Base-by-base conservation (phyloP, 1,140 invertebrate genomes). In the Mya arenaria region DNA sequence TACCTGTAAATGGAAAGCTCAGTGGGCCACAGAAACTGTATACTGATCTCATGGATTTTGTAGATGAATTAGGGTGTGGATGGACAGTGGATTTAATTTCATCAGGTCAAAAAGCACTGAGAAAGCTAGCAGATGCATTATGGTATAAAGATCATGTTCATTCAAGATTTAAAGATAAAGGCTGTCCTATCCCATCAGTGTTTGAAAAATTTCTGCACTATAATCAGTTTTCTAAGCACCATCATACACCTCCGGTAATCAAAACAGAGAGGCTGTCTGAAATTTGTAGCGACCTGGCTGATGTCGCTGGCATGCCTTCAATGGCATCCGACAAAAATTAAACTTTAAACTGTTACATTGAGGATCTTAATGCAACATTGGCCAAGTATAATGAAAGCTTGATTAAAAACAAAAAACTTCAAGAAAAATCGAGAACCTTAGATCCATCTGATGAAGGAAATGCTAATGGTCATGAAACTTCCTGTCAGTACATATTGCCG, bases 101-200 rank as follows among this genome's bases (percentile, higher is more conserved):
- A 25, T 25, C 23, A 5, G 28, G 58, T 19, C 28, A 32, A 62
- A 62, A 34, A 30, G 58, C 36, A 5, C 17, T 62, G 6, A 62
- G 36, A 62, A 62, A 28, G n/a, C 58, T 62, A 5, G 36, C 58
- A 62, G 19, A 62, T 62, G 58, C 58, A n/a, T 30, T 62, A 19
- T 62, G 58, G 58, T 62, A 62, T 62, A 30, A 32, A 30, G 58
- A 62, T 25, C 28, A 62, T 62, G n/a, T 15, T 28, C 58, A 62
- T 62, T 17, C 30, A 25, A 15, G 28, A 30, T 13, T 62, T 10
- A 62, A 62, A 25, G n/a, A 25, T 15, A 32, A 28, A 5, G 25
- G 58, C 17, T 62, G 58, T 62, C 58, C 10, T 6, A 19, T 62
- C 6, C 58, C 58, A 25, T 15, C 30, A 28, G 36, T 62, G 30